phyloP scores from a whole-genome alignment of 2,113 vertebrate species.

The cat (Felis catus) region F.catus_Fca126_mat1.0 CM031415.1:80078001-80078500 shows the following conservation, averaged over 20 bases:
- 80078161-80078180: not conserved
- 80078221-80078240: not conserved
- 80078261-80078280: not conserved
- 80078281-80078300: not conserved
- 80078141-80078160: not conserved
- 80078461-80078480: not conserved
- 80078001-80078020: not conserved
- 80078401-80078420: not conserved
- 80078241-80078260: not conserved
- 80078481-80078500: not conserved
- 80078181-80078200: not conserved
- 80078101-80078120: not conserved
- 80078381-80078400: accelerated
- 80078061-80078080: not conserved
- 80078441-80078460: not conserved
- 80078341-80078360: not conserved
- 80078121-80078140: not conserved
- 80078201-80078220: not conserved
- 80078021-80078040: not conserved
- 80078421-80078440: not conserved
- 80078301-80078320: not conserved
- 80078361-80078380: not conserved
- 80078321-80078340: not conserved
- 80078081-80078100: not conserved
- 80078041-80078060: not conserved